These are phyloP conservation scores for Teleopsis dalmanni DNA, from an alignment of 1,140 invertebrate species.

Conservation along the genomic window DNA sequence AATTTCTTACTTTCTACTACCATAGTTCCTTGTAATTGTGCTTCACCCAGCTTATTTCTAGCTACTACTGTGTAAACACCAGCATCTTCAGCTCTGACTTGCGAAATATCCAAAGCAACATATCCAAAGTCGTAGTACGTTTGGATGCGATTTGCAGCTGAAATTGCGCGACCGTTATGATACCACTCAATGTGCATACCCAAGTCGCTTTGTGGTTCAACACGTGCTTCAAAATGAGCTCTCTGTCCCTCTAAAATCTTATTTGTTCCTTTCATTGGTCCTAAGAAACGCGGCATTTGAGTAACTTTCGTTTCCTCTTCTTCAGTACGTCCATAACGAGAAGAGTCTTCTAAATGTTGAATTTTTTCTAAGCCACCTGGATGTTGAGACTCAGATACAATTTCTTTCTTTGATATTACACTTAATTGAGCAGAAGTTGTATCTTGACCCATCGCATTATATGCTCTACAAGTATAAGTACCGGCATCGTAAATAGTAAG, in stretches of 20 bases:
- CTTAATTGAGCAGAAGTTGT: slow-evolving; percentile 80
- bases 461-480: slow-evolving; percentile 82
- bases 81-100: slow-evolving; percentile 76
- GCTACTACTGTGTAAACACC: slow-evolving; percentile 83
- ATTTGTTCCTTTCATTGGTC: slow-evolving; percentile 80
- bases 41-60: slow-evolving; percentile 80
- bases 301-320: slow-evolving; percentile 69
- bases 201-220: slow-evolving; percentile 87
- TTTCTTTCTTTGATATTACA: slow-evolving; percentile 77
- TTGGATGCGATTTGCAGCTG: slow-evolving; percentile 77
- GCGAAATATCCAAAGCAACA: slow-evolving; percentile 86
- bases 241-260: slow-evolving; percentile 93
- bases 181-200: slow-evolving; percentile 87
- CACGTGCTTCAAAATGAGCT: slow-evolving; percentile 91
- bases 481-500: slow-evolving; percentile 86
- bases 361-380: slow-evolving; percentile 81
- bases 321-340: slow-evolving; percentile 52
- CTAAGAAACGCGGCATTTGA: slow-evolving; percentile 76
- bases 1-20: slow-evolving; percentile 72
- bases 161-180: slow-evolving; percentile 78
- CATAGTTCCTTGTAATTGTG: slow-evolving; percentile 72
- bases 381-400: slow-evolving; percentile 79
- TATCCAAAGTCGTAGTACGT: slow-evolving; percentile 94
- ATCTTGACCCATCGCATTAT: slow-evolving; percentile 80
- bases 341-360: slow-evolving; percentile 78